Conservation (phyloP, 1,140 invertebrate genomes). For the Drosophila kurseongensis region DNA sequence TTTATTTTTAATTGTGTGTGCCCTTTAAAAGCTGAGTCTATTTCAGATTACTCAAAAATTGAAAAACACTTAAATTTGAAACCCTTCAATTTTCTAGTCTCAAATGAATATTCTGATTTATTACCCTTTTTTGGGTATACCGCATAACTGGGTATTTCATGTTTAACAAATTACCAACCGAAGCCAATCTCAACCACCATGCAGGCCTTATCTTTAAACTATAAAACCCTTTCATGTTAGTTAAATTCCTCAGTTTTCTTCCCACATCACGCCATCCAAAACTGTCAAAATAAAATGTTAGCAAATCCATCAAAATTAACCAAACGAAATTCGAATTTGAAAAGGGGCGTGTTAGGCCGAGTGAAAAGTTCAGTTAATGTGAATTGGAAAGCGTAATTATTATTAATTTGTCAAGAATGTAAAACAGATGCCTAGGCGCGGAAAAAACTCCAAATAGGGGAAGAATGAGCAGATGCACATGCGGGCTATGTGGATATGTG, state of each 20-base stretch:
- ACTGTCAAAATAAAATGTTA: slow-evolving; percentile 33
- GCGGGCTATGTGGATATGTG: slow-evolving; percentile 43
- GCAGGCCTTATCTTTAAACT: slow-evolving; percentile 1
- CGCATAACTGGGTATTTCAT: slow-evolving; percentile 9
- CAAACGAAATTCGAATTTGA: slow-evolving; percentile 4
- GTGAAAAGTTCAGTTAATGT: slow-evolving; percentile 18
- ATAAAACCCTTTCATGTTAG: slow-evolving; percentile 15
- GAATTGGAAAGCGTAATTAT: slow-evolving; percentile 69
- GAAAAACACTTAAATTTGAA: no score
- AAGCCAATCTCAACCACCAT: background rate
- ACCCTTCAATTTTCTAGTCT: no score
- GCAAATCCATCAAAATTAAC: slow-evolving; percentile 70
- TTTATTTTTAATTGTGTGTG: background rate
- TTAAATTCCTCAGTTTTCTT: slow-evolving; percentile 13
- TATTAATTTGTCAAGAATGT: slow-evolving; percentile 82
- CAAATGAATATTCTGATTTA: background rate
- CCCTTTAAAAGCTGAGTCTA: background rate
- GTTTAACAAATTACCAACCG: slow-evolving; percentile 26
- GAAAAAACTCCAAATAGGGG: slow-evolving; percentile 21
- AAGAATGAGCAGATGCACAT: slow-evolving; percentile 41
- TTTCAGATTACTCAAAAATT: no score
- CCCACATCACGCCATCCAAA: slow-evolving; percentile 30
- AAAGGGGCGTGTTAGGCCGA: background rate
- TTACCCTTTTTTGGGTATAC: background rate
- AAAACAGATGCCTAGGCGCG: slow-evolving; percentile 71